phyloP scores from a whole-genome alignment of 2,113 vertebrate species.

The Plestiodon gilberti region DNA sequence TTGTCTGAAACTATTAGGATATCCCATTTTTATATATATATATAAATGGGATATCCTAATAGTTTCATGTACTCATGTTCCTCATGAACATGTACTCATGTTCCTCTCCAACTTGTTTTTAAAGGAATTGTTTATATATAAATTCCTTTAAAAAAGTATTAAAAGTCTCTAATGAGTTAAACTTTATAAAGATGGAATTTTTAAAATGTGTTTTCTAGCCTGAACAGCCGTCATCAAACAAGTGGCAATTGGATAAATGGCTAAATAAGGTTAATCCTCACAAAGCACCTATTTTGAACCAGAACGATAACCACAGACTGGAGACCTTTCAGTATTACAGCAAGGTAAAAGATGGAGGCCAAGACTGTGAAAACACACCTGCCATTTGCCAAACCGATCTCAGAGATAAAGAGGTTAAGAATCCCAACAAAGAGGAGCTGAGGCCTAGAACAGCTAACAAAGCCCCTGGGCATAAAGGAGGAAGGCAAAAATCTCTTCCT shows the following conservation, averaged over 20 bases:
- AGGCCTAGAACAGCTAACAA: slow-evolving; percentile 77
- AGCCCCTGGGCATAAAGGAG: slow-evolving; percentile 75
- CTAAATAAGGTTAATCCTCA: slow-evolving; percentile 87
- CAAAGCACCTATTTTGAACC: slow-evolving; percentile 80
- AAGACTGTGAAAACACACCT: slow-evolving; percentile 75
- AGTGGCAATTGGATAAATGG: slow-evolving; percentile 98
- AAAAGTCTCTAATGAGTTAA: not conserved
- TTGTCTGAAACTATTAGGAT: not conserved
- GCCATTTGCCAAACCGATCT: slow-evolving; percentile 73
- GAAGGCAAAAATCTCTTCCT: slow-evolving; percentile 80
- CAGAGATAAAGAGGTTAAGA: slow-evolving; percentile 75
- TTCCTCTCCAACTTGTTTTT: too few relatives aligned
- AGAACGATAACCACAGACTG: slow-evolving; percentile 69
- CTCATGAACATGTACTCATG: too few relatives aligned
- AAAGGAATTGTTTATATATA: too few relatives aligned
- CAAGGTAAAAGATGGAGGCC: slow-evolving; percentile 54
- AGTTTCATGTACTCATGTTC: too few relatives aligned
- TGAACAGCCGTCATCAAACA: slow-evolving; percentile 83
- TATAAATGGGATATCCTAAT: too few relatives aligned
- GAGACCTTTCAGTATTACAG: slow-evolving; percentile 71
- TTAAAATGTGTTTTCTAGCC: slow-evolving; percentile 76
- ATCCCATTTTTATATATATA: not conserved
- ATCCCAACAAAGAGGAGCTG: slow-evolving; percentile 75
- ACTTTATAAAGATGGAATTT: slow-evolving; percentile 35
- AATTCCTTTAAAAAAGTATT: not conserved